Base-by-base conservation (phyloP, 2,797 vertebrate genomes). In the Knipowitschia caucasica region DNA sequence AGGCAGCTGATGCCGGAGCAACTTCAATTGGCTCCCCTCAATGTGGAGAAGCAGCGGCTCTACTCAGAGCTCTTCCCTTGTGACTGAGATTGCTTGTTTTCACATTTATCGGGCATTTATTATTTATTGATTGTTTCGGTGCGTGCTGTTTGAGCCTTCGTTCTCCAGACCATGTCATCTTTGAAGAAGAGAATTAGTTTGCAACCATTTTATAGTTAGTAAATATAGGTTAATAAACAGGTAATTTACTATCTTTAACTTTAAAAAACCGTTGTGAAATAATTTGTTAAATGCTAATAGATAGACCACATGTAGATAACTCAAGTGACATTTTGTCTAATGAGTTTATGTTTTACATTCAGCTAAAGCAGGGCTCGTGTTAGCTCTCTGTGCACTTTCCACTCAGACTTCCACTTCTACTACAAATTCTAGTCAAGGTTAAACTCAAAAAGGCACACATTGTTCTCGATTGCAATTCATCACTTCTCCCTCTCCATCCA, bases 381-480 rank as follows among this genome's bases (percentile, higher is more conserved):
- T 69, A 29, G 26, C 15, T 49, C 15, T 35, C 31, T 57, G 14
- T 42, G 50, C 39, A 38, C 43, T 27, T 56, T 38, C 25, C 54
- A 59, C 21, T 50, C 50, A 54, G 25, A 39, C 55, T 47, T 50
- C 38, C 66, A 47, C 51, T 55, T 24, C 51, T 44, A 33, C 69
- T 14, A 40, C 69, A 57, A 71, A 72, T 68, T 75, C 67, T 75
- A 58, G 67, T 69, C 77, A 86, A 87, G 82, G 83, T 83, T 86
- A 80, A 81, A 84, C 69, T 58, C 66, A 36, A 21, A n/a, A 59
- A 73, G 58, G 64, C 72, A 82, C 75, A 78, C 64, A 64, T 77
- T 69, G 75, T 86, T 82, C 80, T 82, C 75, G 73, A 85, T 86
- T 82, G 77, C 79, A 75, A 81, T 84, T 83, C 81, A 60, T 61